Percentiles rank a stretch among this genome's conserved stretches.
Conservation (phyloP, 2,797 vertebrate genomes). For the Poeciliopsis gracilis region DNA sequence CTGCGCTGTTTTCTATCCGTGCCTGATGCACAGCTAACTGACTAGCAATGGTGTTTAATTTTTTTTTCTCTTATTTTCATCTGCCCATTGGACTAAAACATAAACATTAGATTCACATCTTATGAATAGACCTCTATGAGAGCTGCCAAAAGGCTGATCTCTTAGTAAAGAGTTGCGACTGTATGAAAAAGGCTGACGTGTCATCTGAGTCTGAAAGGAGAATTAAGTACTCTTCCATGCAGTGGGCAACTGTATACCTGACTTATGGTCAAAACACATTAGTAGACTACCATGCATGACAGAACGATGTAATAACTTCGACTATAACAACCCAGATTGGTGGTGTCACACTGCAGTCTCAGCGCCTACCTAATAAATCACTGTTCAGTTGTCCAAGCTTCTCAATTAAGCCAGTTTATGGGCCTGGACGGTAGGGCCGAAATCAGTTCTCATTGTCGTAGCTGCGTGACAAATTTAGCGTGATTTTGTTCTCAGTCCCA, state of each 20-base stretch:
- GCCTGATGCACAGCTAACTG: background rate
- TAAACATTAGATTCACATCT: background rate
- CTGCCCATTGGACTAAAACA: background rate
- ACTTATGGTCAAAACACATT: background rate
- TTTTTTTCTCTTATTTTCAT: background rate
- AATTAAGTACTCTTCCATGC: background rate
- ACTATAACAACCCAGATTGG: background rate
- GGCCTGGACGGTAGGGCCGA: background rate
- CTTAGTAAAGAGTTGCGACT: background rate
- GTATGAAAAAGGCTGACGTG: background rate
- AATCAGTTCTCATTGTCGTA: background rate
- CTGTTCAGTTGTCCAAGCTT: background rate
- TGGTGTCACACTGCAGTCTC: background rate
- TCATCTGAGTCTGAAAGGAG: slow-evolving; percentile 1
- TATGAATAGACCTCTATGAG: background rate
- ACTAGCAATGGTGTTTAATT: background rate
- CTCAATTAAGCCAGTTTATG: background rate
- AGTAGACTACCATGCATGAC: background rate
- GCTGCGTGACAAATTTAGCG: background rate
- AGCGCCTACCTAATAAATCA: background rate
- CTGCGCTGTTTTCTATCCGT: background rate
- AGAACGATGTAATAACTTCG: background rate
- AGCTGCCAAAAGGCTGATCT: background rate
- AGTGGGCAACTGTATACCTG: background rate
- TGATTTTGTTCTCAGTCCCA: background rate